Conservation (phyloP, 2,797 vertebrate genomes). For the Aselliscus stoliczkanus region DNA sequence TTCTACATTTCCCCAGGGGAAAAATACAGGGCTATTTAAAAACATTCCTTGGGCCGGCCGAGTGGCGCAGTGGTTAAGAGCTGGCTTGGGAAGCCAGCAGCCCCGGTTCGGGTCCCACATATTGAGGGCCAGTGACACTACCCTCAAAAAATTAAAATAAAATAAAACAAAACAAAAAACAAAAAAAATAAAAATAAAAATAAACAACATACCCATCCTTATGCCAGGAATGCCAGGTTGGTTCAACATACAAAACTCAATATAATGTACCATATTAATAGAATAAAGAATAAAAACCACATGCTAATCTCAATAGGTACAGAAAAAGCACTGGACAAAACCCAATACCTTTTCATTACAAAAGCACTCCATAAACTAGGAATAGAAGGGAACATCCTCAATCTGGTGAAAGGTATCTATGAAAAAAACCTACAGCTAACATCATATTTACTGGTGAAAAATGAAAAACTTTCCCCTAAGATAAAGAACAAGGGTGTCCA, state of each 20-base stretch:
- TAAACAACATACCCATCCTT: neutral
- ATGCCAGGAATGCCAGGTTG: neutral
- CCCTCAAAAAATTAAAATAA: too few species aligned
- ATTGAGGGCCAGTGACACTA: too few species aligned
- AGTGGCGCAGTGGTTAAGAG: too few species aligned
- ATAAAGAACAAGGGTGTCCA: neutral
- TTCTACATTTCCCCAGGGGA: neutral
- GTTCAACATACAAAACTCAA: neutral
- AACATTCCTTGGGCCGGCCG: too few species aligned
- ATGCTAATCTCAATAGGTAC: neutral
- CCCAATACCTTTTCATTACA: neutral
- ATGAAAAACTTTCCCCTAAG: neutral
- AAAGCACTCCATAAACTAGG: neutral
- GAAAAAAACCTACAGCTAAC: neutral
- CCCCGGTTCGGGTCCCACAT: too few species aligned
- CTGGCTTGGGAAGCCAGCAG: too few species aligned
- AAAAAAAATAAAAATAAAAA: too few species aligned
- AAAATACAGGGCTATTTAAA: neutral
- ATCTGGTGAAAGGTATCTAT: neutral
- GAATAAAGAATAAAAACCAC: neutral
- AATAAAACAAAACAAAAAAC: too few species aligned
- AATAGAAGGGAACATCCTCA: neutral
- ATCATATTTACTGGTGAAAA: neutral
- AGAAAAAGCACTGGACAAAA: slow-evolving; percentile 9
- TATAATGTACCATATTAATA: neutral